Base-by-base conservation (phyloP, 1,140 invertebrate genomes). In the Druon quercuslanigerum region DNA sequence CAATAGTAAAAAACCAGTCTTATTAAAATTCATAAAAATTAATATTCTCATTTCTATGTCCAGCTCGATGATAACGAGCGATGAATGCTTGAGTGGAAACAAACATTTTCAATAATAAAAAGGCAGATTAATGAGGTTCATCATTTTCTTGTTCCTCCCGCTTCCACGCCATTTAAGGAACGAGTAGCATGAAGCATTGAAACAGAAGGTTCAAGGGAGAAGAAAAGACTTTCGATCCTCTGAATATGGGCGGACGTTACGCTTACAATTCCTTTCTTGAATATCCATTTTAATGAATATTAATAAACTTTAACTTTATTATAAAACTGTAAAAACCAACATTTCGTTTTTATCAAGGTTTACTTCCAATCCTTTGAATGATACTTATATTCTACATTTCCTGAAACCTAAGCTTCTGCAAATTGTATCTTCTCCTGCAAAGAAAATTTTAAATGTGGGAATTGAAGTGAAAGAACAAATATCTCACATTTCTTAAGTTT, bases 41-140 rank as follows among this genome's bases (percentile, higher is more conserved):
- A 33, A 14, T 66, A 66, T 66, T 66, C 57, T 33, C 40, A 66
- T 66, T 66, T 66, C 57, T 66, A 66, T 66, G 57, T 66, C 57
- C 57, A 66, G 25, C 57, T 66, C 40, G 57, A 40, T 66, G 25
- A 33, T 33, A 66, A 66, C 20, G 20, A 33, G 25, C 19, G 25
- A 66, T 16, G 57, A 33, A 66, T 33, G 16, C 4, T 40, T 25
- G 5, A 16, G 12, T 40, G 33, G 4, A 6, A 66, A 66, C 7
- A 40, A 66, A 13, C 19, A 25, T 66, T 66, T 40, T 40, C 40
- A 12, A 19, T 57, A 20, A 4, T 20, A 11, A 25, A 54, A 6
- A 46, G 16, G 20, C 14, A 66, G 25, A 12, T 40, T 66, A 66
- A 66, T 66, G 20, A 40, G 11, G 40, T 66, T 5, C 57, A 66